Conservation (phyloP, 2,888 invertebrate species). For the Yponomeuta cagnagella region DNA sequence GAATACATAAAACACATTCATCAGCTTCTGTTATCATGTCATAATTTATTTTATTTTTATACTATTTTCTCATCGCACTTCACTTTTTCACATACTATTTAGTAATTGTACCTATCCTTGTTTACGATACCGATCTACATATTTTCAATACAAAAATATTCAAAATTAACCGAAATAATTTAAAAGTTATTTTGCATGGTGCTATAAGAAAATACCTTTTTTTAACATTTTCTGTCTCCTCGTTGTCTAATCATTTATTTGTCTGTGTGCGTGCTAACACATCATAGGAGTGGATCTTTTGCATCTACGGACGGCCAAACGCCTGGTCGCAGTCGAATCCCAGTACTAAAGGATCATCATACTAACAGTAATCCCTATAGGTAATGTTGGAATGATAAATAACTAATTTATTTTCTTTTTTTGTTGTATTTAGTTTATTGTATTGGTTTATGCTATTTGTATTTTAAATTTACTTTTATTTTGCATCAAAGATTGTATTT, state of each 20-base stretch:
- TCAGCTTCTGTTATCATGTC: too few species aligned
- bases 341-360: slow-evolving; percentile 68
- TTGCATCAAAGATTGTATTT: neutral
- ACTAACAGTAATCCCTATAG: slow-evolving; percentile 69
- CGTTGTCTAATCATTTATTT: slow-evolving; percentile 55
- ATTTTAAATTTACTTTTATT: slow-evolving; percentile 1
- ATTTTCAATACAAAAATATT: too few species aligned
- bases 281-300: slow-evolving; percentile 70
- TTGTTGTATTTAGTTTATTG: neutral
- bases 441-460: slow-evolving; percentile 5
- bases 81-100: slow-evolving; percentile 18
- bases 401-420: slow-evolving; percentile 2
- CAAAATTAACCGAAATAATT: too few species aligned
- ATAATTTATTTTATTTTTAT: neutral
- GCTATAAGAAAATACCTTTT: slow-evolving; percentile 35
- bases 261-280: slow-evolving; percentile 67
- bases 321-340: slow-evolving; percentile 69
- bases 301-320: slow-evolving; percentile 69
- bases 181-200: slow-evolving; percentile 29
- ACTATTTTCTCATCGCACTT: slow-evolving; percentile 32
- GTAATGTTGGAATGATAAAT: slow-evolving; percentile 39
- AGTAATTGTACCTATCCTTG: slow-evolving; percentile 35
- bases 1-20: neutral
- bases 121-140: neutral
- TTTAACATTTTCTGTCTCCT: slow-evolving; percentile 33